Base-by-base conservation (phyloP, 1,140 invertebrate genomes). In the Macrocentrus cingulum region DNA sequence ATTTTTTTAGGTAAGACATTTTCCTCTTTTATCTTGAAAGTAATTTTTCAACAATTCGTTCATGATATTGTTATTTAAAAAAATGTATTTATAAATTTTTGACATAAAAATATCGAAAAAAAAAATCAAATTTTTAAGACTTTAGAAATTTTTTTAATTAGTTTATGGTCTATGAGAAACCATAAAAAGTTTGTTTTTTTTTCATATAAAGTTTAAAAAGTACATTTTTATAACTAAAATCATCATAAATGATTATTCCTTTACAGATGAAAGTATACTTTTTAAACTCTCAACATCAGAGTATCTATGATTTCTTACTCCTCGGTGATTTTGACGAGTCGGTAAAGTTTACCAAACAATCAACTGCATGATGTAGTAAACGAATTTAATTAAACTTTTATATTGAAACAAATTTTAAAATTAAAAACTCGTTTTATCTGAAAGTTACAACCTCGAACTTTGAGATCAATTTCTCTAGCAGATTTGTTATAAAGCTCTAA, bases 301-400 rank as follows among this genome's bases (percentile, higher is more conserved):
- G n/a, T n/a, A n/a, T n/a, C n/a, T n/a, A n/a, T n/a, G n/a, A n/a
- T n/a, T n/a, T 34, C 11, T 34, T 6, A 34, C 29, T 11, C 29
- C 6, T 11, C 29, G 11, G 11, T 7, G 29, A 6, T 6, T 34
- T 11, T 34, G 29, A 34, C 29, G 29, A 34, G 6, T 34, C n/a
- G n/a, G n/a, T n/a, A n/a, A n/a, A n/a, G 11, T 34, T 7, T 34
- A 34, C 29, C 6, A 7, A 34, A 7, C 6, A 11, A 6, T 34
- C 29, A 19, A 32, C 50, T 39, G 55, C 55, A 44, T 59, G 50
- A 58, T n/a, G 42, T 46, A 29, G 36, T 46, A 52, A 37, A 54
- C 58, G 49, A 62, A 62, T 62, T 62, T 62, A 62, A 62, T 62
- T 54, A 62, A 62, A 62, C 55, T 62, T 62, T 62, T 48, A 53